Evolutionary conservation across 2,113 vertebrate genomes (phyloP).

Genomic region (Raja brachyura): DNA sequence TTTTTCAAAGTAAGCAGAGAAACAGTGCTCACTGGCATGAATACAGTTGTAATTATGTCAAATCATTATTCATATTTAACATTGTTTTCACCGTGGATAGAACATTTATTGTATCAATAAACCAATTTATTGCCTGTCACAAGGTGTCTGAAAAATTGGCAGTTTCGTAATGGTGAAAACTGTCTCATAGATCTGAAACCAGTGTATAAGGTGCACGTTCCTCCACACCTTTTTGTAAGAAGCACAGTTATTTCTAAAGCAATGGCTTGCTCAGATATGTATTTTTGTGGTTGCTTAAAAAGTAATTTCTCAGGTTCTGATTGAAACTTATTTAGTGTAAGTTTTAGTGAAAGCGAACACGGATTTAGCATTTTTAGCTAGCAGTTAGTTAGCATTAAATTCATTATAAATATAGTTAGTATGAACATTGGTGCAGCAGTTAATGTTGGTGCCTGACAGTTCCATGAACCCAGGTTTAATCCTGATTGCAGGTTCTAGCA

Average conservation of each 20-base stretch:
- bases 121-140: neutral
- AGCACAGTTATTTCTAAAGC: neutral
- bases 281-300: too few relatives aligned
- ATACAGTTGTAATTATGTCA: neutral
- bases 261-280: neutral
- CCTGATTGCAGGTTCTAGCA: too few relatives aligned
- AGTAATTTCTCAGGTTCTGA: neutral
- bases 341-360: neutral
- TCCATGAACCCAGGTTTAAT: too few relatives aligned
- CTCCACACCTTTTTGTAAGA: neutral
- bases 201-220: neutral
- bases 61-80: neutral
- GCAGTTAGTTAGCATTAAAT: too few relatives aligned
- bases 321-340: neutral
- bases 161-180: neutral
- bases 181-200: neutral
- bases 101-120: neutral
- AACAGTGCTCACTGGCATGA: neutral
- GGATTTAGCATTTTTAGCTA: too few relatives aligned
- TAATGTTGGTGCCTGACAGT: too few relatives aligned
- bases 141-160: neutral
- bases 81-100: neutral
- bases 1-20: neutral
- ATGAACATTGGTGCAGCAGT: too few relatives aligned
- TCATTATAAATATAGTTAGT: too few relatives aligned